Evolutionary conservation across 1,140 invertebrate species (phyloP).

Genomic region (Ceratitis capitata): DNA sequence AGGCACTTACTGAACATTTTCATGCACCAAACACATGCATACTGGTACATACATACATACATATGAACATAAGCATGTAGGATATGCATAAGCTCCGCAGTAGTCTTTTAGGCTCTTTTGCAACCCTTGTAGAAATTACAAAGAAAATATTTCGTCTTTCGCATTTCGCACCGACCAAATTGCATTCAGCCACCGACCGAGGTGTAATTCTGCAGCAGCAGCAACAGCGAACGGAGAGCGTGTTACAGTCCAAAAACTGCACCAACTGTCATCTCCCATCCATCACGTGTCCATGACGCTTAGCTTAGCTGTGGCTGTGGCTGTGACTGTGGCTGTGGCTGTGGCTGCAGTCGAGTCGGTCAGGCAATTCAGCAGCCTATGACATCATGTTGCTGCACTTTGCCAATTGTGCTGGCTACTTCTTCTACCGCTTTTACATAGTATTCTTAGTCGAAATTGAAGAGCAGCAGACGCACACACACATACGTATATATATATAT

Average conservation of each 20-base stretch:
- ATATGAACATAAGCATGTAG: neutral
- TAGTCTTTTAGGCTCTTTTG: neutral
- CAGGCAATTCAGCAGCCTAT: neutral
- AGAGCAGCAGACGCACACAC: neutral
- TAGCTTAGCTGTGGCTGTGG: neutral
- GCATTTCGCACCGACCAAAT: neutral
- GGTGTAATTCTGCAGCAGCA: conserved; percentile 26
- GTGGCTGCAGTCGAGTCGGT: neutral
- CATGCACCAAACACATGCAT: too few species aligned
- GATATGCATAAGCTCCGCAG: neutral
- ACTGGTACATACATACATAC: neutral
- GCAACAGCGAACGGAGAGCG: neutral
- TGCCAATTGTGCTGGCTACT: neutral
- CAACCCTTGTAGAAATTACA: conserved; percentile 15
- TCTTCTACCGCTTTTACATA: neutral
- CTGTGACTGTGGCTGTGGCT: too few species aligned
- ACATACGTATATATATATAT: too few species aligned
- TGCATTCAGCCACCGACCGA: neutral
- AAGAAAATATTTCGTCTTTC: neutral
- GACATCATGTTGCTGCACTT: neutral
- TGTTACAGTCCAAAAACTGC: neutral
- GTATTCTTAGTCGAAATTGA: neutral
- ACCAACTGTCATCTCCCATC: conserved; percentile 31
- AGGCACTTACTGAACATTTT: neutral
- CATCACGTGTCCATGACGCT: conserved; percentile 28